These are phyloP conservation scores for Hydrozoanthus gracilis DNA, from an alignment of 92 coral and sea anemone genomes.

Conservation along the genomic window DNA sequence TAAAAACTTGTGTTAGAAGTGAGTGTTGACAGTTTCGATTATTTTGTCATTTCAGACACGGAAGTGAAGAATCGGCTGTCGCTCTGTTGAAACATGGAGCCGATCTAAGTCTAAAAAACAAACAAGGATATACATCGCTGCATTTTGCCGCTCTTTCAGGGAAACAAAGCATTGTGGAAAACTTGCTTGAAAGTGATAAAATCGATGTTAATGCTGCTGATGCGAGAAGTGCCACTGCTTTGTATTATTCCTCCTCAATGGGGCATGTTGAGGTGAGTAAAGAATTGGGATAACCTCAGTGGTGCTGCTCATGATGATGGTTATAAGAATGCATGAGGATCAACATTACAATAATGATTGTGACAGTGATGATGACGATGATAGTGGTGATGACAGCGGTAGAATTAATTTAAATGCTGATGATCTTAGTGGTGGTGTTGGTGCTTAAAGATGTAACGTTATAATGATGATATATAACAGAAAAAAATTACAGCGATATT, in stretches of 20 bases:
- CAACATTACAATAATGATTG: background rate
- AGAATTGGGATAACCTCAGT: background rate
- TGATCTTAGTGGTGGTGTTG: background rate
- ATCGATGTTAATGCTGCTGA: slow-evolving; percentile 5
- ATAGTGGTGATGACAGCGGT: background rate
- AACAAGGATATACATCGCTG: slow-evolving; percentile 47
- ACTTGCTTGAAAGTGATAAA: slow-evolving; percentile 18
- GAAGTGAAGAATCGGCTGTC: slow-evolving; percentile 24
- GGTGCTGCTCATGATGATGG: background rate
- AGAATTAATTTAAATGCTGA: background rate
- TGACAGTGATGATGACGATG: background rate
- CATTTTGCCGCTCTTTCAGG: slow-evolving; percentile 62
- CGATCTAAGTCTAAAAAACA: slow-evolving; percentile 10
- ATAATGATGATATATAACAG: background rate
- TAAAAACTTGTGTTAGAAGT: background rate
- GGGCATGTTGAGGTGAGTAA: slow-evolving; percentile 25
- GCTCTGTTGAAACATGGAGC: slow-evolving; percentile 27
- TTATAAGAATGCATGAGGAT: too few relatives aligned
- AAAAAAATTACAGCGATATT: background rate
- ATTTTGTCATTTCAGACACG: slow-evolving; percentile 5
- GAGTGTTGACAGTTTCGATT: background rate
- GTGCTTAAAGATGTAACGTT: background rate
- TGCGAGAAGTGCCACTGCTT: slow-evolving; percentile 7
- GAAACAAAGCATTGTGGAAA: slow-evolving; percentile 30
- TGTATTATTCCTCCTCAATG: slow-evolving; percentile 12